These are phyloP conservation scores for Diplosoma virens DNA, from an alignment of 23 tunicate species.

Conservation along the genomic window DNA sequence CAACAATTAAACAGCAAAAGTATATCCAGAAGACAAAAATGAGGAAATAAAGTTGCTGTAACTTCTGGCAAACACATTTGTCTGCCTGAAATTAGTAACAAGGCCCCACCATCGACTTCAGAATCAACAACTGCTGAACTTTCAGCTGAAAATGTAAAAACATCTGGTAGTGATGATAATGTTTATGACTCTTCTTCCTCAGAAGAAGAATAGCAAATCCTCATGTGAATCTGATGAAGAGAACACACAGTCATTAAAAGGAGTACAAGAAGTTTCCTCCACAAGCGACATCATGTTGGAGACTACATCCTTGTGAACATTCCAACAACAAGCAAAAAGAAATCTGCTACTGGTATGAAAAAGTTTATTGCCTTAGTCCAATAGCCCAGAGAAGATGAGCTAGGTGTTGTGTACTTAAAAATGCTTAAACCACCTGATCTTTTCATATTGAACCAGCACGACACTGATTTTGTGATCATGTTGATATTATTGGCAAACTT, in stretches of 20 bases:
- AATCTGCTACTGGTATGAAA: too few species aligned
- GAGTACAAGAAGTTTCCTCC: background rate
- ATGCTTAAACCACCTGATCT: background rate
- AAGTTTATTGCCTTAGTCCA: background rate
- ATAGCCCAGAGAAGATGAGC: background rate
- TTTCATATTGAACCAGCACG: background rate
- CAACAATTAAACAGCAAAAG: background rate
- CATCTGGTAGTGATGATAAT: background rate
- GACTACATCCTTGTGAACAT: background rate
- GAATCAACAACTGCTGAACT: background rate
- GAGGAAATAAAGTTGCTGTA: slow-evolving; percentile 5
- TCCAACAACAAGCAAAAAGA: background rate
- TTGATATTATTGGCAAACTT: background rate
- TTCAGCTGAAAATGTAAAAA: background rate
- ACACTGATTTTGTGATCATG: background rate
- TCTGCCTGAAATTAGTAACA: background rate
- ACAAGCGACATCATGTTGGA: background rate
- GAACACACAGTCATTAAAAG: too few species aligned
- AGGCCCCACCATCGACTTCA: slow-evolving; percentile 1
- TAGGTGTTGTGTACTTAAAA: background rate
- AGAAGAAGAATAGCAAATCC: background rate
- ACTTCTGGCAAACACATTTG: slow-evolving; percentile 1
- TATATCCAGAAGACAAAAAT: background rate
- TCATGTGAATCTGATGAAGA: background rate
- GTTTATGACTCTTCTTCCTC: background rate